These are phyloP conservation scores for Listronotus oregonensis DNA, from an alignment of 1,140 invertebrate species.

Conservation along the genomic window DNA sequence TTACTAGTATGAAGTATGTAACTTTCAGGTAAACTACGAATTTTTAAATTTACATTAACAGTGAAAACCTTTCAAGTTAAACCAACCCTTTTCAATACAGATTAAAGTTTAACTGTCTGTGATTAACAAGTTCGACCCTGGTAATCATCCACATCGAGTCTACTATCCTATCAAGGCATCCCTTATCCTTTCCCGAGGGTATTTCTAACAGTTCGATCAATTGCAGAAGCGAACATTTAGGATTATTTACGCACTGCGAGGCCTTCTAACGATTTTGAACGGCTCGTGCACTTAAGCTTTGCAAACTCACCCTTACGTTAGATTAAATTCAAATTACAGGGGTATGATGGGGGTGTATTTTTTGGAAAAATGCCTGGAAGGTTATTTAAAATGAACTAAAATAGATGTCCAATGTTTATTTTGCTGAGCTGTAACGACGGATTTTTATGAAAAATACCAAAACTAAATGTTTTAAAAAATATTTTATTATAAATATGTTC, in stretches of 20 bases:
- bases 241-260: conserved; percentile 34
- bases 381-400: conserved; percentile 8
- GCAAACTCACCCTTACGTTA: conserved; percentile 27
- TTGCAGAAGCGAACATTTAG: conserved; percentile 35
- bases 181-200: conserved; percentile 22
- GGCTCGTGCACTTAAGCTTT: conserved; percentile 30
- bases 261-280: conserved; percentile 35
- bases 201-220: conserved; percentile 36
- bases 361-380: conserved; percentile 11
- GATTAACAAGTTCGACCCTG: conserved; percentile 36
- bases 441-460: background rate
- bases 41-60: background rate
- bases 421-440: too few relatives aligned
- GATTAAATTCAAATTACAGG: conserved; percentile 27
- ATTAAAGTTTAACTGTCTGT: conserved; percentile 29
- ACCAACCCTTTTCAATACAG: conserved; percentile 22
- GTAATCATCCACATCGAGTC: conserved; percentile 30
- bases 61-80: conserved; percentile 19
- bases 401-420: background rate
- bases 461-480: too few relatives aligned
- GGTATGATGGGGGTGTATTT: background rate
- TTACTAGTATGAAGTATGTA: too few relatives aligned
- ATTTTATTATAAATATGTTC: too few relatives aligned
- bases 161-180: conserved; percentile 31
- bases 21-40: background rate